A percentile compares a stretch with the other conserved stretches of the same genome.
Evolutionary conservation across 2,113 vertebrate species (phyloP).

Genomic region (Craseonycteris thonglongyai): DNA sequence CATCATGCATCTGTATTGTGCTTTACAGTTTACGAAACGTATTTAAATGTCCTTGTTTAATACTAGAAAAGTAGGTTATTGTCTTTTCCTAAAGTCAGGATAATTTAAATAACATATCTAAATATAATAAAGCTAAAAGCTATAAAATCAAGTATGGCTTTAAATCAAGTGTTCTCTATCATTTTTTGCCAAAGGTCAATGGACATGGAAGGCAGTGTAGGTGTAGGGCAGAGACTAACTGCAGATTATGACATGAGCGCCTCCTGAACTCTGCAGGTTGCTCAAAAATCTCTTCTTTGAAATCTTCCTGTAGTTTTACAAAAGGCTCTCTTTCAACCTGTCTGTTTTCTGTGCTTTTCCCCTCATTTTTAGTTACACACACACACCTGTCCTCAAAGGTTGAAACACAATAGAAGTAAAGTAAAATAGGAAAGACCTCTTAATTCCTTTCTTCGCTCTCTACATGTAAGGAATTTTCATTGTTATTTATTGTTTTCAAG

Average conservation of each 20-base stretch:
- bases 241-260: not conserved
- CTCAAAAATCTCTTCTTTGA: not conserved
- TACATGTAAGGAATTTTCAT: not conserved
- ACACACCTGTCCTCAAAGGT: not conserved
- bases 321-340: not conserved
- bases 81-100: not conserved
- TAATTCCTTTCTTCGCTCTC: not conserved
- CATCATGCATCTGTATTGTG: not conserved
- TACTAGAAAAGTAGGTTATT: not conserved
- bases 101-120: not conserved
- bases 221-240: not conserved
- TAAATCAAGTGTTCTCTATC: not conserved
- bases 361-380: not conserved
- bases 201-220: not conserved
- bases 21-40: not conserved
- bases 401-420: not conserved
- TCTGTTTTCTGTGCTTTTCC: not conserved
- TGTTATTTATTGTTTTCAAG: not conserved
- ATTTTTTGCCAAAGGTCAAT: not conserved
- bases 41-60: not conserved
- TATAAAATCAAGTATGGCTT: not conserved
- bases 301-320: not conserved
- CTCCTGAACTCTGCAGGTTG: not conserved
- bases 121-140: not conserved
- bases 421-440: not conserved